Conservation (phyloP, 2,888 invertebrate genomes). For the Netelia inedita region DNA sequence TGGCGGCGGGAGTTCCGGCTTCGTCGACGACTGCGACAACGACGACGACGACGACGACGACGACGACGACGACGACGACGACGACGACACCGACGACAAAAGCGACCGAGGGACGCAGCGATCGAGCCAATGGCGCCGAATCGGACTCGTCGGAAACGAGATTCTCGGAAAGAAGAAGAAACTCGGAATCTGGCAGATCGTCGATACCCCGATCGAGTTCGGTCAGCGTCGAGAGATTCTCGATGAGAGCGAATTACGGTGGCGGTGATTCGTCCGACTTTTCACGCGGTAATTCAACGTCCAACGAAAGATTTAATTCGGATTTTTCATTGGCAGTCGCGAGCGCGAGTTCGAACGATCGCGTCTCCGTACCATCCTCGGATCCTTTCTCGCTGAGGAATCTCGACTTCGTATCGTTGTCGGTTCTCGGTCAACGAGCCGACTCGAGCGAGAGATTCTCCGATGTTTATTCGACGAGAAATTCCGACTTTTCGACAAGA, state of each 20-base stretch:
- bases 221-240: slow-evolving; percentile 83
- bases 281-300: slow-evolving; percentile 83
- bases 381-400: slow-evolving; percentile 83
- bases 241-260: slow-evolving; percentile 82
- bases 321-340: slow-evolving; percentile 83
- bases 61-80: no score
- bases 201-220: slow-evolving; percentile 83
- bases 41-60: no score
- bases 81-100: no score
- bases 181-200: slow-evolving; percentile 82
- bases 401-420: slow-evolving; percentile 81
- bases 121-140: slow-evolving; percentile 55
- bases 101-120: no score
- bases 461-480: slow-evolving; percentile 82
- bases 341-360: slow-evolving; percentile 83
- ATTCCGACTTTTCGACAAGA: slow-evolving; percentile 82
- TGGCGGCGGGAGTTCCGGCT: no score
- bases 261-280: slow-evolving; percentile 82
- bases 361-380: slow-evolving; percentile 82
- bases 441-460: slow-evolving; percentile 82
- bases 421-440: slow-evolving; percentile 79
- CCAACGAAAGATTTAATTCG: slow-evolving; percentile 83
- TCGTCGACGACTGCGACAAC: no score
- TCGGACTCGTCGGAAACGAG: slow-evolving; percentile 76
- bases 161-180: slow-evolving; percentile 78